Evolutionary conservation across 2,888 invertebrate species (phyloP).

Genomic region (Parapristionchus giblindavisi): DNA sequence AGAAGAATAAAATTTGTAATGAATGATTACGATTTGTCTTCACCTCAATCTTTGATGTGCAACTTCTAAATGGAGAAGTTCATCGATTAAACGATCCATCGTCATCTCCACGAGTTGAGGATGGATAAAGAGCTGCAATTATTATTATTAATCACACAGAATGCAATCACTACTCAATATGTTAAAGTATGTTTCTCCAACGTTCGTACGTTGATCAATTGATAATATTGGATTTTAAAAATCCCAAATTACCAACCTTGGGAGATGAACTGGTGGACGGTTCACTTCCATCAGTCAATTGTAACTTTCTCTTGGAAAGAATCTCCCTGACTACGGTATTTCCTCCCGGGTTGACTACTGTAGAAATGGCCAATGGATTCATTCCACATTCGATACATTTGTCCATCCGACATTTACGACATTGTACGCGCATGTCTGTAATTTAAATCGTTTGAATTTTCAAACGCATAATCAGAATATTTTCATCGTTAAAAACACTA

Average conservation of each 20-base stretch:
- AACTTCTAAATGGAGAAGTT: neutral
- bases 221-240: no score
- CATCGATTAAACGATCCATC: conserved; percentile 22
- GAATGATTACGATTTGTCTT: neutral
- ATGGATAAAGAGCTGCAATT: conserved; percentile 2
- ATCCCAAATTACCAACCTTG: conserved; percentile 18
- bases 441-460: neutral
- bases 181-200: no score
- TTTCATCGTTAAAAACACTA: neutral
- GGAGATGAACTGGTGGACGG: conserved; percentile 12
- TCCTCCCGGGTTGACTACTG: conserved; percentile 3
- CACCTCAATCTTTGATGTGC: conserved; percentile 16
- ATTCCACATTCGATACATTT: conserved; percentile 70
- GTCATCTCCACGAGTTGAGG: conserved; percentile 7
- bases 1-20: no score
- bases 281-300: neutral
- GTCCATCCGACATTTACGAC: conserved; percentile 70
- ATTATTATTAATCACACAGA: neutral
- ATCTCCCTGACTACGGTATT: conserved; percentile 22
- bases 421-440: conserved; percentile 50
- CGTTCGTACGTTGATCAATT: no score
- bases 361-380: conserved; percentile 54
- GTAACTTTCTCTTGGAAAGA: conserved; percentile 23
- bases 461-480: neutral
- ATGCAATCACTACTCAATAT: neutral